These are phyloP conservation scores for Opisthocomus hoazin DNA, from an alignment of 2,113 vertebrate genomes.

Conservation along the genomic window DNA sequence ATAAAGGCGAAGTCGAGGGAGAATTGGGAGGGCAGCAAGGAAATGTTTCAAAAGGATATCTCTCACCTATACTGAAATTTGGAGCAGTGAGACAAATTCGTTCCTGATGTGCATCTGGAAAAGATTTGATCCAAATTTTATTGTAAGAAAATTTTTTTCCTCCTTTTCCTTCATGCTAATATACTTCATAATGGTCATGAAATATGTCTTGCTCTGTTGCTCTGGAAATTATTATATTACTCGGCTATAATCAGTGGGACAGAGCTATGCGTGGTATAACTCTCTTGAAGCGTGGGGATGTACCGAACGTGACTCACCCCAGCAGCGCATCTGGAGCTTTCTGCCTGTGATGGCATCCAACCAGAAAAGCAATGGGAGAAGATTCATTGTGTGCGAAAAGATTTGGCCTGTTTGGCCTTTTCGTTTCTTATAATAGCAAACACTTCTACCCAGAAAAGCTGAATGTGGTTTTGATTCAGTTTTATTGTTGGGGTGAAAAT, in stretches of 20 bases:
- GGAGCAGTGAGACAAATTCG: slow-evolving; percentile 12
- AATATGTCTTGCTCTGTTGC: not conserved
- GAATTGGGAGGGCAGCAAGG: not conserved
- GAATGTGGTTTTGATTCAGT: slow-evolving; percentile 47
- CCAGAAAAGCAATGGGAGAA: slow-evolving; percentile 15
- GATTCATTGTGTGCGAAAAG: slow-evolving; percentile 31
- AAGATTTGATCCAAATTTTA: slow-evolving; percentile 38
- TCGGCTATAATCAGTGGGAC: not conserved
- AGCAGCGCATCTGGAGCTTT: not conserved
- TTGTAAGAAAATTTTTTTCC: not conserved
- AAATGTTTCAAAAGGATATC: slow-evolving; percentile 24
- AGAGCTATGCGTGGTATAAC: not conserved
- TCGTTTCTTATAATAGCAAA: slow-evolving; percentile 40
- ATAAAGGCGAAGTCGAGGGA: not conserved
- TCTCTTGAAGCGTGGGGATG: not conserved
- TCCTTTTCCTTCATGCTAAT: not conserved
- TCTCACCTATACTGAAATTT: slow-evolving; percentile 44
- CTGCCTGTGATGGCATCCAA: slow-evolving; percentile 21
- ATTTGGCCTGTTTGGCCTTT: slow-evolving; percentile 18
- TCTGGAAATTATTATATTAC: slow-evolving; percentile 42
- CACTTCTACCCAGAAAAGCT: slow-evolving; percentile 5
- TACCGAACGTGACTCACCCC: slow-evolving; percentile 1
- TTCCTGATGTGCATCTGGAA: slow-evolving; percentile 58
- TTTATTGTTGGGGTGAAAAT: slow-evolving; percentile 47
- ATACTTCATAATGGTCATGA: not conserved